These are phyloP conservation scores for Larimichthys crocea DNA, from an alignment of 2,113 vertebrate genomes.

Conservation along the genomic window DNA sequence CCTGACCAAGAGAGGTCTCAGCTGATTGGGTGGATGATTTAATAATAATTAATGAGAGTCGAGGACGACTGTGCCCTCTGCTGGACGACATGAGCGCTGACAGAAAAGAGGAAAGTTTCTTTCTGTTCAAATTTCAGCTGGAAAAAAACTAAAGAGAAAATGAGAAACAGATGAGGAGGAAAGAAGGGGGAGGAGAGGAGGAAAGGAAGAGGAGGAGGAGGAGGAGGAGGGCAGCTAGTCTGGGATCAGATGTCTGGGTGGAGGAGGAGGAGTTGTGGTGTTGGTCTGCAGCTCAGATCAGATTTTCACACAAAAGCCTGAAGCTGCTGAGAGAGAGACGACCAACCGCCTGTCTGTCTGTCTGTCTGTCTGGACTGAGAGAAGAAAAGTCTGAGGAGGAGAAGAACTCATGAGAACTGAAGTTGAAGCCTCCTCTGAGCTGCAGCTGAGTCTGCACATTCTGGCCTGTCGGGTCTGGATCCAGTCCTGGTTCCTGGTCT, in stretches of 20 bases:
- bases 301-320: constrained; percentile 61
- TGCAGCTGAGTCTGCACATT: constrained; percentile 78
- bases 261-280: constrained; percentile 67
- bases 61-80: too few relatives aligned
- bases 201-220: constrained; percentile 48
- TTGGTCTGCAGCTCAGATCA: constrained; percentile 49
- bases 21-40: too few relatives aligned
- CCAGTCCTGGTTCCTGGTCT: not conserved
- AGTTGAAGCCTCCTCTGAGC: not conserved
- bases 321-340: not conserved
- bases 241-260: constrained; percentile 77
- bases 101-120: constrained; percentile 55
- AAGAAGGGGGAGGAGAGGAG: constrained; percentile 76
- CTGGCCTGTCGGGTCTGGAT: not conserved
- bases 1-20: too few relatives aligned
- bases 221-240: constrained; percentile 49
- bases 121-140: constrained; percentile 77
- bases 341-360: not conserved
- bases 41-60: too few relatives aligned
- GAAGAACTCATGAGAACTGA: constrained; percentile 20
- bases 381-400: not conserved
- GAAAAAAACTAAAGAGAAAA: too few relatives aligned
- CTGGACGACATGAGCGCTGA: not conserved
- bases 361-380: not conserved
- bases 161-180: constrained; percentile 31